Conservation (phyloP, 2,797 vertebrate genomes). For the Acrocephalus scirpaceus region DNA sequence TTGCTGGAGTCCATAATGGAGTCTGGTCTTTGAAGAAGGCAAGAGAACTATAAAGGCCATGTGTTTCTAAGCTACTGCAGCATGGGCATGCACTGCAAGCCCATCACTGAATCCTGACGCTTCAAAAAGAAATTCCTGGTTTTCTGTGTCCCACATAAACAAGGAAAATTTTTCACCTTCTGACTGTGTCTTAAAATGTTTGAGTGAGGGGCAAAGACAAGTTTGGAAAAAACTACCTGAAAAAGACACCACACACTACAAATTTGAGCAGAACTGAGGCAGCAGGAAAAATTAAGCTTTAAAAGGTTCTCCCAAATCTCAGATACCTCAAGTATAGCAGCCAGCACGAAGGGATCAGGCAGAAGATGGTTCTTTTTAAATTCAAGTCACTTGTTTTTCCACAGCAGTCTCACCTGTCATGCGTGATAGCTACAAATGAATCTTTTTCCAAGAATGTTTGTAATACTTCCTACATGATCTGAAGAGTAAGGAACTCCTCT, state of each 20-base stretch:
- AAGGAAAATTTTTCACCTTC: neutral
- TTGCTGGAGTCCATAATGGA: neutral
- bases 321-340: rapidly evolving
- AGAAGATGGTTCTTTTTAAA: neutral
- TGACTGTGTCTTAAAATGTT: neutral
- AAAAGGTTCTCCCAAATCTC: neutral
- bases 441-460: neutral
- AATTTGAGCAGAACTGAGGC: neutral
- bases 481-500: neutral
- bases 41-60: neutral
- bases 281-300: neutral
- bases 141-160: neutral
- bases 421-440: rapidly evolving
- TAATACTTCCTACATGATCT: neutral
- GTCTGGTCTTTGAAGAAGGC: neutral
- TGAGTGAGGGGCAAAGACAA: neutral
- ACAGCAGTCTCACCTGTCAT: neutral
- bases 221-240: neutral
- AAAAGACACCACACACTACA: neutral
- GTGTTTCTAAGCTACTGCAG: neutral
- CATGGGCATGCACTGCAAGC: neutral
- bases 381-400: neutral
- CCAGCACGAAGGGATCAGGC: neutral
- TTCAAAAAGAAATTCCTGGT: too few relatives aligned
- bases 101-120: neutral